Base-by-base conservation (phyloP, 92 coral and sea anemone species). In the Muricea muricata region DNA sequence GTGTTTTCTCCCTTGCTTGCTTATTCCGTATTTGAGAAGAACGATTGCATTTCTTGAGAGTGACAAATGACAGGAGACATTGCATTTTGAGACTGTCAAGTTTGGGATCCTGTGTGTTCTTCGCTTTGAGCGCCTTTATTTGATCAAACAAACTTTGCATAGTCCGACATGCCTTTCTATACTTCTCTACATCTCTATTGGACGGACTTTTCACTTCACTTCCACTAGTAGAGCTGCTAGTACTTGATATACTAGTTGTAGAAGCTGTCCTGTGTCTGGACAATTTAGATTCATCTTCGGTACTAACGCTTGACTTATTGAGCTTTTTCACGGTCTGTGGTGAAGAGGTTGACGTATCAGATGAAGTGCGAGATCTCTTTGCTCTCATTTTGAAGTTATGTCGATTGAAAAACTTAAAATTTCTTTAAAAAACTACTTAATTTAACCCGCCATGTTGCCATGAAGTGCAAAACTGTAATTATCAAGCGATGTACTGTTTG, bases 1-100 rank as follows among this genome's bases (percentile, higher is more conserved):
- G 99, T 52, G 99, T 96, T 35, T 85, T 86, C 63, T 96, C 99
- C 82, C 94, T 83, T 54, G 97, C 91, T 61, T 93, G 92, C 81
- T 92, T 96, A 30, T 97, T 91, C 37, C 97, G 87, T 78, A 93
- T 79, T 52, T 96, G 99, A 72, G 96, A 90, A 12, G 91, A 76
- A 50, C 99, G 92, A 82, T 96, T 96, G 35, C 92, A 89, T 57
- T 93, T 93, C 82, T 96, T 94, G 30, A 96, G 68, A 75, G 92
- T 81, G 45, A 93, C 82, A 85, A 96, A 96, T 29, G 94, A 92
- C 77, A 96, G 63, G 0, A 97, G 89, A 54, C 94, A 88, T n/a
- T 93, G 90, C 46, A 96, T 90, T 40, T 93, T 73, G 47, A 87
- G 76, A 83, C 91, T 93, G 71, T 65, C 86, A 54, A 91, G 85